These are phyloP conservation scores for Cheumatopsyche charites DNA, from an alignment of 1,140 invertebrate species.

Conservation along the genomic window DNA sequence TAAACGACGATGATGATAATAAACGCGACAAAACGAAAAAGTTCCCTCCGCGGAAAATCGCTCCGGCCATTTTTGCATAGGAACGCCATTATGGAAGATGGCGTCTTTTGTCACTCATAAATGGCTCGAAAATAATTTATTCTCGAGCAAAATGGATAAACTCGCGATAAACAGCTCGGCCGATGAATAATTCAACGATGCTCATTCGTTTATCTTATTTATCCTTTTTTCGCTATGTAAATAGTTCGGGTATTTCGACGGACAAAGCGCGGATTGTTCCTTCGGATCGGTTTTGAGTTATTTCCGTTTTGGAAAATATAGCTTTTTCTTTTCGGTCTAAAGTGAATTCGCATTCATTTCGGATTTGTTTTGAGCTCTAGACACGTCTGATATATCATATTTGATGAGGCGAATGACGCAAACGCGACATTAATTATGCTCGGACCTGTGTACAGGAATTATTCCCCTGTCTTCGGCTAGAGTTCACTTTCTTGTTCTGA, in stretches of 20 bases:
- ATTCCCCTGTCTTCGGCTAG: background rate
- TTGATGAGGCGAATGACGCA: conserved; percentile 31
- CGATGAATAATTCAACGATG: conserved; percentile 20
- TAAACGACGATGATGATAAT: no score
- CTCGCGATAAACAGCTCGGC: conserved; percentile 24
- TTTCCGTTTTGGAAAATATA: no score
- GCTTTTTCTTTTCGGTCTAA: no score
- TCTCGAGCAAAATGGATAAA: conserved; percentile 31
- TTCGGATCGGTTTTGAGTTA: no score
- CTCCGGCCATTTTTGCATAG: conserved; percentile 17
- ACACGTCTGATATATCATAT: conserved; percentile 16
- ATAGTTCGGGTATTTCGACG: background rate
- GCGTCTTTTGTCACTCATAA: conserved; percentile 44
- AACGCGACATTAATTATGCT: conserved; percentile 34
- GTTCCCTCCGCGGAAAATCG: background rate
- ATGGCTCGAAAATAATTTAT: conserved; percentile 46
- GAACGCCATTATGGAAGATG: conserved; percentile 32
- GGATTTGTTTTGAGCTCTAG: no score
- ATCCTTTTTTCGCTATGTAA: conserved; percentile 6
- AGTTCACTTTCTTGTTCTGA: background rate
- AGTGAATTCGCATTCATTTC: no score
- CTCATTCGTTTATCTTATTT: no score
- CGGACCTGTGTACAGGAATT: background rate
- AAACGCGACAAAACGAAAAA: no score
- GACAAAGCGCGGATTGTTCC: background rate